Conservation (phyloP, 2,797 vertebrate genomes). For the Centroberyx gerrardi region DNA sequence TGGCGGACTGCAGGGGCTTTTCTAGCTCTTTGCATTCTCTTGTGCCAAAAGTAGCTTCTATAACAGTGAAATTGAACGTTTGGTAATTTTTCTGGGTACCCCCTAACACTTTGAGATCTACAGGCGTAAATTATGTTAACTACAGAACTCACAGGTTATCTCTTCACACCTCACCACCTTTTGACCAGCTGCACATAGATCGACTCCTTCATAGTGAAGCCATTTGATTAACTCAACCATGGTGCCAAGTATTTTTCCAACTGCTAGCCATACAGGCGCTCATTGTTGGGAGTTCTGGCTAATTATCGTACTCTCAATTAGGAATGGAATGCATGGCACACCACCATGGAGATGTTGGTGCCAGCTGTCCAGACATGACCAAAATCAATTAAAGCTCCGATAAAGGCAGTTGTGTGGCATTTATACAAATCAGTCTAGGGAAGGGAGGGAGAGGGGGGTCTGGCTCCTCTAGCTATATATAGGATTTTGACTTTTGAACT, state of each 20-base stretch:
- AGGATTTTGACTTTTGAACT: not conserved
- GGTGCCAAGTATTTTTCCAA: slow-evolving; percentile 29
- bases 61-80: too few species aligned
- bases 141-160: not conserved
- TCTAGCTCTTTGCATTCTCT: too few species aligned
- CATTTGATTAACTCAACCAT: slow-evolving; percentile 49
- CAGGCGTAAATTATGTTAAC: not conserved
- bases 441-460: not conserved
- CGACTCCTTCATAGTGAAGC: slow-evolving; percentile 27
- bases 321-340: slow-evolving; percentile 63
- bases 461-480: not conserved
- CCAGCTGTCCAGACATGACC: slow-evolving; percentile 55
- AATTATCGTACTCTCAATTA: slow-evolving; percentile 55
- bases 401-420: slow-evolving; percentile 21
- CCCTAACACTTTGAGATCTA: not conserved
- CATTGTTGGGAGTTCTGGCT: slow-evolving; percentile 55
- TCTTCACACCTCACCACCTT: slow-evolving; percentile 12
- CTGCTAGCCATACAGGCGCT: slow-evolving; percentile 38
- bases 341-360: slow-evolving; percentile 26
- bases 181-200: slow-evolving; percentile 39
- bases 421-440: slow-evolving; percentile 15
- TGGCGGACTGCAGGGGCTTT: not conserved
- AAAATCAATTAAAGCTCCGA: slow-evolving; percentile 29
- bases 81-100: too few species aligned
- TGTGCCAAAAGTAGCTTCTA: too few species aligned